These are phyloP conservation scores for Pocillopora meandrina DNA, from an alignment of 92 coral and sea anemone species.

Conservation along the genomic window DNA sequence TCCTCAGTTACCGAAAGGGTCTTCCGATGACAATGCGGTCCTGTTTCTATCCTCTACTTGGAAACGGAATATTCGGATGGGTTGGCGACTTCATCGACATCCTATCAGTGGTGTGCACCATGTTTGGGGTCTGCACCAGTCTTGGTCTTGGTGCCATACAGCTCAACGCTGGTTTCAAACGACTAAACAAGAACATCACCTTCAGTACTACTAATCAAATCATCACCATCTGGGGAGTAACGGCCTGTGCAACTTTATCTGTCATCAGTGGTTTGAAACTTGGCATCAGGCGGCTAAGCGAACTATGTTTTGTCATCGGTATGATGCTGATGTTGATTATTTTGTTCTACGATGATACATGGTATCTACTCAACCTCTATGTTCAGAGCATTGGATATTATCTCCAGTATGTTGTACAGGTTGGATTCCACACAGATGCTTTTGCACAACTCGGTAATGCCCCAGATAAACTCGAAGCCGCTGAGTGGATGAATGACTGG, in stretches of 20 bases:
- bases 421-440: slow-evolving; percentile 95
- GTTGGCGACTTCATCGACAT: slow-evolving; percentile 87
- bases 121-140: slow-evolving; percentile 97
- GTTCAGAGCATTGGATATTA: slow-evolving; percentile 90
- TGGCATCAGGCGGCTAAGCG: slow-evolving; percentile 92
- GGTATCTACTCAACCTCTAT: slow-evolving; percentile 85
- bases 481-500: slow-evolving; percentile 90
- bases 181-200: slow-evolving; percentile 70
- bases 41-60: slow-evolving; percentile 87
- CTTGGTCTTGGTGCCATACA: slow-evolving; percentile 86
- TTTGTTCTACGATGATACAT: slow-evolving; percentile 83
- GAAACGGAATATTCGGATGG: slow-evolving; percentile 77
- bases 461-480: slow-evolving; percentile 78
- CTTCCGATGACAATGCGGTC: slow-evolving; percentile 91
- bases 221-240: slow-evolving; percentile 87
- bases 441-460: slow-evolving; percentile 90
- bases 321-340: slow-evolving; percentile 84
- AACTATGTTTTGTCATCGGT: slow-evolving; percentile 84
- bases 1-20: slow-evolving; percentile 71
- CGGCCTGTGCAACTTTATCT: slow-evolving; percentile 81
- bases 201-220: slow-evolving; percentile 69
- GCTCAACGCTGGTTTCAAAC: slow-evolving; percentile 72
- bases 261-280: slow-evolving; percentile 90
- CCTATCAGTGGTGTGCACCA: slow-evolving; percentile 77
- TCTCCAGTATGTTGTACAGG: slow-evolving; percentile 82